Percentiles rank a stretch among this genome's conserved stretches.
These are phyloP conservation scores for Halichoeres trimaculatus DNA, from an alignment of 2,113 vertebrate genomes.

Conservation along the genomic window DNA sequence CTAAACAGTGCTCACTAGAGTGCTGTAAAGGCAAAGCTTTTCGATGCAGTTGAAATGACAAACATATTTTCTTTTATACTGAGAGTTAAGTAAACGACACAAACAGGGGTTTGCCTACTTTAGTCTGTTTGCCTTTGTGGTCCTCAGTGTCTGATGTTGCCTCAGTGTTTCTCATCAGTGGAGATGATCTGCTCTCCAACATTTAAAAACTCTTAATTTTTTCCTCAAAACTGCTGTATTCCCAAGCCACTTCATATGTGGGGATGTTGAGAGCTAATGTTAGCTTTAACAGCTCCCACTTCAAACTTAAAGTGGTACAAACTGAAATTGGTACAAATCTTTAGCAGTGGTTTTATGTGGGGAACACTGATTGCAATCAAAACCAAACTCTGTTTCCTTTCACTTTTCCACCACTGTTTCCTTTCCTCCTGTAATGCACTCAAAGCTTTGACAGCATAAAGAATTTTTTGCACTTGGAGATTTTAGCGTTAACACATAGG, in stretches of 20 bases:
- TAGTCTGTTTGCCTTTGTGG: not conserved
- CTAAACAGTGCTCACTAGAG: too few species aligned
- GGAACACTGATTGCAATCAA: constrained; percentile 27
- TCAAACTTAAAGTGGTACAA: not conserved
- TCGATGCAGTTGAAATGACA: too few species aligned
- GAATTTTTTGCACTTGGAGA: not conserved
- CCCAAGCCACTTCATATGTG: not conserved
- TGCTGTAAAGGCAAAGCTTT: too few species aligned
- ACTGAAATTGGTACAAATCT: not conserved
- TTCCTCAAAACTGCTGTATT: not conserved
- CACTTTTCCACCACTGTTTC: not conserved
- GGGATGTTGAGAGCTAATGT: not conserved
- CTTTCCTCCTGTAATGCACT: constrained; percentile 20
- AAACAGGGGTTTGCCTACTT: not conserved
- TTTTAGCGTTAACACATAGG: not conserved
- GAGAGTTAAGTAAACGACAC: not conserved
- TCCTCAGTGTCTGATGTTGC: not conserved
- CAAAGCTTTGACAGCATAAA: not conserved
- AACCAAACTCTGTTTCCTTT: constrained; percentile 11
- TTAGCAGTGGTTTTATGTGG: not conserved
- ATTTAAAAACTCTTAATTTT: not conserved
- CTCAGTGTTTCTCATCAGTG: not conserved
- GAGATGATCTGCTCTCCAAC: not conserved
- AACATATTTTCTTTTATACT: too few species aligned
- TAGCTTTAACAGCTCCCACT: too few species aligned